phyloP scores from a whole-genome alignment of 2,113 vertebrate genomes.

The Triplophysa tibetana region DNA sequence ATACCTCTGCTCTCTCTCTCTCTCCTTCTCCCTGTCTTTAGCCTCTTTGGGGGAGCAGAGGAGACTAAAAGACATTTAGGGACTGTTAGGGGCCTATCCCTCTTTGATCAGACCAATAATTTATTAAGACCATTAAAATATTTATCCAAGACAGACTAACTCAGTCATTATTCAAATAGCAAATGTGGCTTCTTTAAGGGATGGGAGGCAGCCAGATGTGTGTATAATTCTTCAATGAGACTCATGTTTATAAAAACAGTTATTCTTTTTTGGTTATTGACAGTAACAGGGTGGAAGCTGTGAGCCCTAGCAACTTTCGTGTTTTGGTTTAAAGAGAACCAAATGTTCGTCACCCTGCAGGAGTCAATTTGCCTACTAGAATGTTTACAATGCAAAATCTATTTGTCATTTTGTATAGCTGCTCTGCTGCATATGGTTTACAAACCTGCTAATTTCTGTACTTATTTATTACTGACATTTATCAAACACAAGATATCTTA shows the following conservation, averaged over 20 bases:
- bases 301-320: background rate
- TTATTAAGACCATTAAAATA: slow-evolving; percentile 63
- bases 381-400: too few species aligned
- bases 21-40: background rate
- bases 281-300: background rate
- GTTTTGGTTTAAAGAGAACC: background rate
- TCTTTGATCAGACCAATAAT: slow-evolving; percentile 61
- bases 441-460: too few species aligned
- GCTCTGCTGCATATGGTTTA: too few species aligned
- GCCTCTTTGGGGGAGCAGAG: background rate
- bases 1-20: background rate
- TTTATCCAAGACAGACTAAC: slow-evolving; percentile 45
- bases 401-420: too few species aligned
- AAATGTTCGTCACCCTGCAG: too few species aligned
- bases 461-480: too few species aligned
- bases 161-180: slow-evolving; percentile 1
- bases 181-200: slow-evolving; percentile 1
- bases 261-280: background rate
- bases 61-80: background rate
- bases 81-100: slow-evolving; percentile 31
- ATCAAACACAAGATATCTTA: too few species aligned
- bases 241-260: background rate
- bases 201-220: background rate
- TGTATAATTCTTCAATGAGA: background rate
- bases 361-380: too few species aligned